Evolutionary conservation across 2,888 invertebrate genomes (phyloP).

Genomic region (Bellardia pandia): DNA sequence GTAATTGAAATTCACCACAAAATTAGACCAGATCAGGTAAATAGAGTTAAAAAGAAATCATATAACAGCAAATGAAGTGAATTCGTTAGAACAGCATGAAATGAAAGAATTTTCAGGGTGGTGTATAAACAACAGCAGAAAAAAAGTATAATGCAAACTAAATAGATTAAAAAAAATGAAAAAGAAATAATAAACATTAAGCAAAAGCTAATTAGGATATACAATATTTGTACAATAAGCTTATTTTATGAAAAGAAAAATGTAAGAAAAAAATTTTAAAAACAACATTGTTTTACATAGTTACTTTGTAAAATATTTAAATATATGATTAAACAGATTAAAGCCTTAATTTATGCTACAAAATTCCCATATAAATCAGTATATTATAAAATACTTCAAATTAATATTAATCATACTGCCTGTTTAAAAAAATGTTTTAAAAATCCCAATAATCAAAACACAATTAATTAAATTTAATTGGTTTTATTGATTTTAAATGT

Average conservation of each 20-base stretch:
- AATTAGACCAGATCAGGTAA: constrained; percentile 59
- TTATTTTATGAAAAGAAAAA: background rate
- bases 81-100: constrained; percentile 1
- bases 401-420: too few species aligned
- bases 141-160: background rate
- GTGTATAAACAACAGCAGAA: background rate
- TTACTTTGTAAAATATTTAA: too few species aligned
- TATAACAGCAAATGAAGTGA: background rate
- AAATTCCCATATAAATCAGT: too few species aligned
- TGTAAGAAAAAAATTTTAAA: too few species aligned
- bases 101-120: background rate
- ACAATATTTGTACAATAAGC: background rate
- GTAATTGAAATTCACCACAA: constrained; percentile 67
- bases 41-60: constrained; percentile 17
- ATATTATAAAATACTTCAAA: too few species aligned
- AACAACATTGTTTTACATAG: too few species aligned
- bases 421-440: too few species aligned
- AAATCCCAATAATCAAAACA: too few species aligned
- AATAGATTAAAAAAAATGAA: background rate
- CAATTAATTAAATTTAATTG: too few species aligned
- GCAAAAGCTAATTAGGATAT: constrained; percentile 31
- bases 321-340: too few species aligned
- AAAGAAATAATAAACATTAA: constrained; percentile 3
- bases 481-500: too few species aligned
- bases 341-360: too few species aligned